Evolutionary conservation across 2,797 vertebrate species (phyloP).

Genomic region (Philypnodon macrostomus): DNA sequence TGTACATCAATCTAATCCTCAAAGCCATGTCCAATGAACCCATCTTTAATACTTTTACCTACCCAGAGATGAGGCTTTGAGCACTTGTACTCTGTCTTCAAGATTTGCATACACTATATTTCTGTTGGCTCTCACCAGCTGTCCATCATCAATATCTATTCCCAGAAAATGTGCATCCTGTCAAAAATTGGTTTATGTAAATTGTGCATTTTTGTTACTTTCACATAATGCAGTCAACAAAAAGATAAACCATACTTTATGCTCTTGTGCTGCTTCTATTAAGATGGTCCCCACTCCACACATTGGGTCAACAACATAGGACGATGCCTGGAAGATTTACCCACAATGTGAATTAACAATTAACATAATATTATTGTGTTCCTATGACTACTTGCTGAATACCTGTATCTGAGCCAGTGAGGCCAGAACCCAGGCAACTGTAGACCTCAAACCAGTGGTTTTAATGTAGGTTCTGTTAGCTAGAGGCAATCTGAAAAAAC

Average conservation of each 20-base stretch:
- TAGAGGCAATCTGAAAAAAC: conserved; percentile 78
- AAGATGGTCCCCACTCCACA: conserved; percentile 92
- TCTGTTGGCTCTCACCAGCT: conserved; percentile 79
- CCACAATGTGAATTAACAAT: background rate
- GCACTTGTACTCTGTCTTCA: conserved; percentile 74
- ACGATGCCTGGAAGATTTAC: conserved; percentile 72
- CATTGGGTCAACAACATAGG: conserved; percentile 89
- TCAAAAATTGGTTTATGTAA: background rate
- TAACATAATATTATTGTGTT: background rate
- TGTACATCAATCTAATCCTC: too few relatives aligned
- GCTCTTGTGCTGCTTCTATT: conserved; percentile 89
- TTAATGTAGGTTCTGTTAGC: conserved; percentile 85
- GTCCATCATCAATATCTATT: conserved; percentile 81
- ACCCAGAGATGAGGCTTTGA: conserved; percentile 85
- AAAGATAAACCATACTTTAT: conserved; percentile 69
- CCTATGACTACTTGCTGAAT: conserved; percentile 1
- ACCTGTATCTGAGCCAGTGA: conserved; percentile 87
- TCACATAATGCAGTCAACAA: background rate
- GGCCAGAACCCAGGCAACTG: conserved; percentile 88
- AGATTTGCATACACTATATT: conserved; percentile 82
- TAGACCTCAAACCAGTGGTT: conserved; percentile 85
- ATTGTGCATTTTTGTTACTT: background rate
- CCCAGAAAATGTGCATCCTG: conserved; percentile 83
- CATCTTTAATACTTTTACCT: conserved; percentile 25
- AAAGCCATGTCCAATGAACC: too few relatives aligned